These are phyloP conservation scores for Proctacanthus coquilletti DNA, from an alignment of 1,140 invertebrate genomes.

Conservation along the genomic window DNA sequence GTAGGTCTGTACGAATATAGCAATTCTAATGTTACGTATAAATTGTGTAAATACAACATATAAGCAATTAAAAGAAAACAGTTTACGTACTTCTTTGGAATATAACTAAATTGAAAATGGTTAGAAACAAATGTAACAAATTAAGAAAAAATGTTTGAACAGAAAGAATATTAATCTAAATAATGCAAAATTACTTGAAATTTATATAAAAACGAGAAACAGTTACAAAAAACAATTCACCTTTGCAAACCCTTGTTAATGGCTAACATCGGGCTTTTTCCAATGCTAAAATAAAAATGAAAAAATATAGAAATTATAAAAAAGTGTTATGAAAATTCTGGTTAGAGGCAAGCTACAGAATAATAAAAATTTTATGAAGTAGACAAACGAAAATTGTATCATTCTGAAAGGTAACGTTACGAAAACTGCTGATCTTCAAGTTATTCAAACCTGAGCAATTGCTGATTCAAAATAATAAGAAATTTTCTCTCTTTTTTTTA, in stretches of 20 bases:
- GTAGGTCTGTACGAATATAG: too few relatives aligned
- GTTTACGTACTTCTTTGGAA: too few relatives aligned
- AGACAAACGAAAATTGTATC: constrained; percentile 3
- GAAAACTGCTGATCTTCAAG: constrained; percentile 1
- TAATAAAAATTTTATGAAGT: constrained; percentile 7
- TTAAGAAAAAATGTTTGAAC: constrained; percentile 4
- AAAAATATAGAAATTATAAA: constrained; percentile 13
- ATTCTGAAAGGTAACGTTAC: constrained; percentile 9
- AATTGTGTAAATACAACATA: too few relatives aligned
- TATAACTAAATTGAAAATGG: background rate
- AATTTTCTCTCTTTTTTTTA: background rate
- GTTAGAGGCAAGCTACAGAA: constrained; percentile 11
- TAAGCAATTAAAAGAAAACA: too few relatives aligned
- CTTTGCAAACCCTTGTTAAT: constrained; percentile 79
- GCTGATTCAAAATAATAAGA: background rate
- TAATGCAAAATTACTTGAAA: background rate
- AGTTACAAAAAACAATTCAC: constrained; percentile 42
- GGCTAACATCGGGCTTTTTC: constrained; percentile 62
- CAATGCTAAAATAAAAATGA: constrained; percentile 24
- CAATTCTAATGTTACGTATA: too few relatives aligned
- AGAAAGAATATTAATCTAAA: background rate
- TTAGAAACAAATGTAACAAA: background rate
- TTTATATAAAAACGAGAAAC: constrained; percentile 33
- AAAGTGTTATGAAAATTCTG: constrained; percentile 11
- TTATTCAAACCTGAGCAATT: too few relatives aligned